Percentiles rank a stretch among this genome's conserved stretches.
These are phyloP conservation scores for Drosophila busckii DNA, from an alignment of 1,140 invertebrate genomes.

Conservation along the genomic window DNA sequence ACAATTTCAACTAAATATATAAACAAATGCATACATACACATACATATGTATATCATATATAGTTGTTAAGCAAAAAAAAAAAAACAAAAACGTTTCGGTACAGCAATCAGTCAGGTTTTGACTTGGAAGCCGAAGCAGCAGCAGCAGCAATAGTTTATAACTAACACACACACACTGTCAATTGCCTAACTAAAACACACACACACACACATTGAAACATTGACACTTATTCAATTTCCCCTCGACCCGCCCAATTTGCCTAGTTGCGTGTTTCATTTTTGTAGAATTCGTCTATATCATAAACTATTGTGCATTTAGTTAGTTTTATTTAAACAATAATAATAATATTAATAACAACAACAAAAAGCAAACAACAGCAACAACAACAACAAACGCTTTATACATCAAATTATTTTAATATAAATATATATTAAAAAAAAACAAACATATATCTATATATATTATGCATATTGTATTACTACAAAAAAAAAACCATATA, in stretches of 20 bases:
- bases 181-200: conserved; percentile 37
- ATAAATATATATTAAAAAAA: conserved; percentile 57
- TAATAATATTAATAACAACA: conserved; percentile 19
- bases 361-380: conserved; percentile 3
- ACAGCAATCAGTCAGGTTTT: conserved; percentile 39
- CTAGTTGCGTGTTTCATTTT: conserved; percentile 32
- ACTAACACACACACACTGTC: conserved; percentile 27
- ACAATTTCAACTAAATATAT: conserved; percentile 34
- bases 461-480: no score
- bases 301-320: conserved; percentile 72
- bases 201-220: conserved; percentile 2
- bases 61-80: conserved; percentile 3
- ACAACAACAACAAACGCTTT: conserved; percentile 56
- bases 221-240: conserved; percentile 26
- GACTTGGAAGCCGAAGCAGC: conserved; percentile 12
- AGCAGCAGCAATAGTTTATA: conserved; percentile 23
- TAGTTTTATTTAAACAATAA: conserved; percentile 47
- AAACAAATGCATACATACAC: conserved; percentile 23
- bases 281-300: conserved; percentile 47
- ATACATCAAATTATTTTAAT: conserved; percentile 75
- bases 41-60: conserved; percentile 14
- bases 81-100: conserved; percentile 10
- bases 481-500: conserved; percentile 64
- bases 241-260: conserved; percentile 24
- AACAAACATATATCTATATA: conserved; percentile 56